Percentiles rank a stretch among this genome's conserved stretches.
These are phyloP conservation scores for Apeira syringaria DNA, from an alignment of 2,888 invertebrate genomes.

Conservation along the genomic window DNA sequence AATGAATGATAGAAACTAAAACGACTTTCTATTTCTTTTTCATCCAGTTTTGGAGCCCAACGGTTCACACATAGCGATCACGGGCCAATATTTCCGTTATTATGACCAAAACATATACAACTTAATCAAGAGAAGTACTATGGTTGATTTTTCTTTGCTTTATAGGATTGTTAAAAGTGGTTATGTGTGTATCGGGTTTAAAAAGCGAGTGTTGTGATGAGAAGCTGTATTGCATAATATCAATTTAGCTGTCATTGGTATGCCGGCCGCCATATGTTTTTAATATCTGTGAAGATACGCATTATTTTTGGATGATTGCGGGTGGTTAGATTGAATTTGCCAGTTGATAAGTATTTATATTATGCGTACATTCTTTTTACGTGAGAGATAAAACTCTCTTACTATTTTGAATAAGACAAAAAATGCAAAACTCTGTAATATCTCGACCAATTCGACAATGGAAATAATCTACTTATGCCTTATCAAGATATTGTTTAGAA, in stretches of 20 bases:
- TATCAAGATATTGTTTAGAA: too few species aligned
- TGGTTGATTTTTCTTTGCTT: too few species aligned
- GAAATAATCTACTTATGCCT: too few species aligned
- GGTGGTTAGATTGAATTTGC: conserved; percentile 2
- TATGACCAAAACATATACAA: too few species aligned
- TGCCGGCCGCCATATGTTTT: conserved; percentile 13
- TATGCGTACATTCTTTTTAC: too few species aligned
- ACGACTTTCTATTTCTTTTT: conserved; percentile 13
- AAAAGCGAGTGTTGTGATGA: conserved; percentile 9
- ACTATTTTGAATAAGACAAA: too few species aligned
- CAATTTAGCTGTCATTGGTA: conserved; percentile 12
- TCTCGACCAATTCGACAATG: too few species aligned
- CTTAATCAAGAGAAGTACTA: too few species aligned
- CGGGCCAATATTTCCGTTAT: too few species aligned
- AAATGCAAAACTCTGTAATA: too few species aligned
- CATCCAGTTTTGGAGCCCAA: not conserved
- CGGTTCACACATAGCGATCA: not conserved
- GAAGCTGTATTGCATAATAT: conserved; percentile 16
- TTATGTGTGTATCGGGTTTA: not conserved
- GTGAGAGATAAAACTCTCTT: too few species aligned
- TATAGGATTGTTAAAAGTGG: too few species aligned
- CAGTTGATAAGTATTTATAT: not conserved
- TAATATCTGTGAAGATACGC: conserved; percentile 10
- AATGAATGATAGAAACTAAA: conserved; percentile 1
- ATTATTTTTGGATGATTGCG: conserved; percentile 5